phyloP scores from a whole-genome alignment of 1,140 invertebrate genomes.

The Rhagoletis pomonella region DNA sequence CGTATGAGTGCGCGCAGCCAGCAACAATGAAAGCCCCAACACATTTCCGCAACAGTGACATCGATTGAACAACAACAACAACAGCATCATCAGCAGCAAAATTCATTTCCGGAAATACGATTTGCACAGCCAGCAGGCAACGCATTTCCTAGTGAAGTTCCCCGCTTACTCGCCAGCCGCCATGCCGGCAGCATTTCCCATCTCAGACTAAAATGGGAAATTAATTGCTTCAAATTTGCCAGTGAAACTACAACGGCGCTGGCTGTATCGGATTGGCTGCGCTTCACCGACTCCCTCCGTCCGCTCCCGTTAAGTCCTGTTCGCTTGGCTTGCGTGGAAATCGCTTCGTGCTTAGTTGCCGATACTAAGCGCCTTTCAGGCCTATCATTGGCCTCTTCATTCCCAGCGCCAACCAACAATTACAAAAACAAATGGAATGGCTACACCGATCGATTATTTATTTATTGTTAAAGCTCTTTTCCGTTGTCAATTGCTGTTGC shows the following conservation, averaged over 20 bases:
- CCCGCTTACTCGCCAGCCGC: background rate
- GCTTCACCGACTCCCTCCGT: background rate
- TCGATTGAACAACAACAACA: slow-evolving; percentile 15
- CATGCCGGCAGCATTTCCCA: background rate
- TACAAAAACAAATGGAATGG: background rate
- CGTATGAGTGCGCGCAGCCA: background rate
- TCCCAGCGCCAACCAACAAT: background rate
- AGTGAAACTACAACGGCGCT: background rate
- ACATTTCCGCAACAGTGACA: slow-evolving; percentile 10
- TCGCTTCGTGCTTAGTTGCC: background rate
- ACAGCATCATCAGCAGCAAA: background rate
- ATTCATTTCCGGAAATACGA: slow-evolving; percentile 30
- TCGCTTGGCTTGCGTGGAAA: background rate
- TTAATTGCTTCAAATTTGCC: slow-evolving; percentile 11
- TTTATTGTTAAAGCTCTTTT: slow-evolving; percentile 34
- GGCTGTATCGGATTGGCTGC: background rate
- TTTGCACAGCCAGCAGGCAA: slow-evolving; percentile 8
- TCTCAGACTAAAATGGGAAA: background rate
- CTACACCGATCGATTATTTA: slow-evolving; percentile 20
- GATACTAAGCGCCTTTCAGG: background rate
- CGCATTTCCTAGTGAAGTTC: background rate
- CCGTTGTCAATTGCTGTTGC: slow-evolving; percentile 28
- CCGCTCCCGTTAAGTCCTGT: background rate
- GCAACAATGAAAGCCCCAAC: background rate
- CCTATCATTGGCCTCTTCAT: slow-evolving; percentile 2